A percentile compares a stretch with the other conserved stretches of the same genome.
These are phyloP conservation scores for Nomada goodeniana DNA, from an alignment of 2,888 invertebrate genomes.

Conservation along the genomic window DNA sequence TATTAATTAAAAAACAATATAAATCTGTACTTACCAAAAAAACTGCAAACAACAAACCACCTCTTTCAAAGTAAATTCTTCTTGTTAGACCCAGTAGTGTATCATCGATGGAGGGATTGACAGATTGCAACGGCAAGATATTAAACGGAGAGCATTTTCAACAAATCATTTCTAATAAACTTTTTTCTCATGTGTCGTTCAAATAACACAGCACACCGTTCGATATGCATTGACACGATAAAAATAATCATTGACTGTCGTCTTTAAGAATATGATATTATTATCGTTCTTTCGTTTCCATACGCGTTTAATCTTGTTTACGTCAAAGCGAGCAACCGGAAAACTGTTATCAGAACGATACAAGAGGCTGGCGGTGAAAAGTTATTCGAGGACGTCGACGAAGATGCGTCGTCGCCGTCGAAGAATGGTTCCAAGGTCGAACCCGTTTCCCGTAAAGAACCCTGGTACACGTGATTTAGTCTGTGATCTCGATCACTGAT, in stretches of 20 bases:
- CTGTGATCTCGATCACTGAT: conserved; percentile 76
- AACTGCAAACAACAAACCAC: conserved; percentile 9
- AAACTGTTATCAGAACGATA: conserved; percentile 68
- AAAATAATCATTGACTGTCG: conserved; percentile 19
- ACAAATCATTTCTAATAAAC: neutral
- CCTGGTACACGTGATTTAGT: conserved; percentile 87
- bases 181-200: conserved; percentile 11
- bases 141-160: neutral
- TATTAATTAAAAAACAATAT: neutral
- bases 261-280: conserved; percentile 12
- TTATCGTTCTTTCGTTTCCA: neutral
- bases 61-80: conserved; percentile 1
- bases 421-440: conserved; percentile 80
- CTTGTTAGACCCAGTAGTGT: conserved; percentile 15
- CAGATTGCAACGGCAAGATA: conserved; percentile 1
- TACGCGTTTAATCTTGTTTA: conserved; percentile 57
- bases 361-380: conserved; percentile 60
- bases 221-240: neutral
- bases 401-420: conserved; percentile 54
- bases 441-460: conserved; percentile 88
- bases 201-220: conserved; percentile 13
- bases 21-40: conserved; percentile 34
- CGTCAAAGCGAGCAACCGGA: conserved; percentile 69
- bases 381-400: conserved; percentile 51
- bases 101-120: conserved; percentile 43